Evolutionary conservation across 2,888 invertebrate genomes (phyloP), one percentile per base, ranked within the genome.

Genomic region (Lasioglossum villosulum): DNA sequence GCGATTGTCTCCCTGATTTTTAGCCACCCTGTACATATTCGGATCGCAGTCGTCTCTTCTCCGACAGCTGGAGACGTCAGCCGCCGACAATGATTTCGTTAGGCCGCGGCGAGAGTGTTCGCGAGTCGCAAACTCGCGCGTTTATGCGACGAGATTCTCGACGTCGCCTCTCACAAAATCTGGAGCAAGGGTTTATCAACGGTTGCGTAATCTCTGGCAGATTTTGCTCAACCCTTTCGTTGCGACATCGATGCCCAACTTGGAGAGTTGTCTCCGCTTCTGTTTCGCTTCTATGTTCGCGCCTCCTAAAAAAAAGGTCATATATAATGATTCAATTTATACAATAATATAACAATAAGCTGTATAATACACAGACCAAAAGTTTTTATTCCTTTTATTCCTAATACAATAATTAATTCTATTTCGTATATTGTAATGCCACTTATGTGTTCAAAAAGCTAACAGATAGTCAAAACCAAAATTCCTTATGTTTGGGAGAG

Each of bases 121-220:
- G 37, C 75, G 56, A 56, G 45, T 75, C 34, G 68, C 34, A 68
- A 68, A 68, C 68, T 68, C 37, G 37, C 68, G 68, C 68, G 68
- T 68, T 68, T 68, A 68, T 68, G 68, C 68, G 59, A 39, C 19
- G 75, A 27, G 56, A 59, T 52, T 39, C 56, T 34, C 66, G 66
- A 68, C 68, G 68, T 10, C 68, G 42, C 45, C 70, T 81, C 37
- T 39, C 16, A n/a, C 30, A 59, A 52, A 59, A 83, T 83, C 76
- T 73, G 68, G 68, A 68, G 73, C 73, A 83, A 83, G 76, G 68
- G 76, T 68, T 83, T 76, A 76, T 66, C 82, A 77, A 83, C 83
- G 39, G 73, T 83, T 68, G 48, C 75, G 82, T 83, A 83, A 83
- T 83, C 71, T 75, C 71, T 5, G 63, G 63, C 75, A 72, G 83